Base-by-base conservation (phyloP, 2,113 vertebrate genomes). In the Ciconia boyciana region DNA sequence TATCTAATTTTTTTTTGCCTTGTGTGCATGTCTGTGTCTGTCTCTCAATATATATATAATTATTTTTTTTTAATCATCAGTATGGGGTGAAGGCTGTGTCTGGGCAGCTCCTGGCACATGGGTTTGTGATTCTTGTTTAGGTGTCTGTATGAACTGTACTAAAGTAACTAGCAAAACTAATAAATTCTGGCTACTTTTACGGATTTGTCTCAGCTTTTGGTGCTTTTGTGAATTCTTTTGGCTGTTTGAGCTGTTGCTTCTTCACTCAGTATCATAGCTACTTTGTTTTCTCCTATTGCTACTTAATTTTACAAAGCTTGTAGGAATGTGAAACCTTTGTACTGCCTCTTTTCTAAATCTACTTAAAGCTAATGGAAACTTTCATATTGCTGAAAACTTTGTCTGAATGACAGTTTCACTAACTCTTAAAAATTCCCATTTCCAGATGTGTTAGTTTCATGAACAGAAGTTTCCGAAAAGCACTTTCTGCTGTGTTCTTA, bases 41-140 rank as follows among this genome's bases (percentile, higher is more conserved):
- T 84, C 39, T 84, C 24, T 66, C 18, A 11, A 4, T 24, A 39
- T 39, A 39, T 39, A 39, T 26, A 26, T 54, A 46, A 34, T 15
- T 31, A 17, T 36, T 34, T 65, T 60, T 81, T 51, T 48, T 2
- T 0, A 39, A 39, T 39, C 39, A 51, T 36, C 43, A 22, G 6
- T 31, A 1, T n/a, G 28, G 20, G 14, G 22, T 6, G 3, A 78
- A 78, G 49, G 21, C 54, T 51, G 4, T 62, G 22, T 51, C n/a
- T 85, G 8, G 43, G 21, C 28, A 46, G 41, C 21, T 83, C 46
- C 28, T 72, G 5, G 1, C 16, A 16, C 11, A 1, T 0, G 3
- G 13, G 6, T 49, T 29, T 89, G 61, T 69, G 51, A 55, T 79
- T 57, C n/a, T 75, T 77, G 12, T 83, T 62, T 8, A 54, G 19